Conservation (phyloP, 2,888 invertebrate species). For the Electrophaes corylata region DNA sequence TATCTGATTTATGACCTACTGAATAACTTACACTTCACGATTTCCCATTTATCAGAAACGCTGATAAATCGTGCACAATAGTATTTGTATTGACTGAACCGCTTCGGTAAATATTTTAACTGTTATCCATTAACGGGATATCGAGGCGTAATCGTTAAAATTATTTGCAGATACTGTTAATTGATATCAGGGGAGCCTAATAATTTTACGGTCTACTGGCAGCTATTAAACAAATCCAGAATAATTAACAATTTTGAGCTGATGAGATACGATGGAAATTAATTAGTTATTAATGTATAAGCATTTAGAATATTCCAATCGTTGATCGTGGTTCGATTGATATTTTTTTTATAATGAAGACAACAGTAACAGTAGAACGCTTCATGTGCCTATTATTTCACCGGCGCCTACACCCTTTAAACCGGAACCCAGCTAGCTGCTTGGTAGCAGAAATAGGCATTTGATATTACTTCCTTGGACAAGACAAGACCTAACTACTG, state of each 20-base stretch:
- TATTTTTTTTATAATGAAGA: too few relatives aligned
- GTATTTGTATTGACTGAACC: constrained; percentile 42
- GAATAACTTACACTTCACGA: constrained; percentile 58
- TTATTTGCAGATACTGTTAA: constrained; percentile 65
- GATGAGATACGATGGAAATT: constrained; percentile 35
- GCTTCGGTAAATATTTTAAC: constrained; percentile 57
- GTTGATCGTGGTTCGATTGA: too few relatives aligned
- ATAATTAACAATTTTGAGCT: constrained; percentile 62
- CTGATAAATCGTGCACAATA: constrained; percentile 36
- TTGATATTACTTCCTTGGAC: too few relatives aligned
- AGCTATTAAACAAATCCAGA: constrained; percentile 61
- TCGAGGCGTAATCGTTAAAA: constrained; percentile 59
- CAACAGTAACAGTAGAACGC: too few relatives aligned
- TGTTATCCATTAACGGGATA: constrained; percentile 49
- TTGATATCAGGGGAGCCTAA: constrained; percentile 64
- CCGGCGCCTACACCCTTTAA: too few relatives aligned
- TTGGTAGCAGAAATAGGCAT: too few relatives aligned
- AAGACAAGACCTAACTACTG: too few relatives aligned
- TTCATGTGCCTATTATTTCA: too few relatives aligned
- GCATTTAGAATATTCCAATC: neutral
- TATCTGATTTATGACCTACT: constrained; percentile 74
- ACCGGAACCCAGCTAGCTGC: too few relatives aligned
- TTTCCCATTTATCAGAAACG: constrained; percentile 44
- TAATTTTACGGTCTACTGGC: constrained; percentile 51
- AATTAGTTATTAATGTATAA: constrained; percentile 19